Evolutionary conservation across 2,797 vertebrate genomes (phyloP).

Genomic region (Micrastur ruficollis): DNA sequence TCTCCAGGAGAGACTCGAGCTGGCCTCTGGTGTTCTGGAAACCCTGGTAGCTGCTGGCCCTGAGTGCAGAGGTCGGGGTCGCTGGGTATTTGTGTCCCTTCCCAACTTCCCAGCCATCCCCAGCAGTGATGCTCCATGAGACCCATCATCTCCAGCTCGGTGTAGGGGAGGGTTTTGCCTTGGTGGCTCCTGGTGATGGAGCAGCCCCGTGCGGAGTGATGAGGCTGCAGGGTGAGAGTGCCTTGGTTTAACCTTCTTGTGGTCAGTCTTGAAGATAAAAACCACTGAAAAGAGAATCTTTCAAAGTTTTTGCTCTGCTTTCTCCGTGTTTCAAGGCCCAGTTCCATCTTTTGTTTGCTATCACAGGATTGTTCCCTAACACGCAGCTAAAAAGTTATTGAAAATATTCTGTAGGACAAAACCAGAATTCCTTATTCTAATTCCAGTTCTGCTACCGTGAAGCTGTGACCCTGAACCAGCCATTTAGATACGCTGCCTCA

Average conservation of each 20-base stretch:
- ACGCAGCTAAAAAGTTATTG: background rate
- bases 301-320: background rate
- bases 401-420: background rate
- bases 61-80: fast-evolving
- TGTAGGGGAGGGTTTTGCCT: background rate
- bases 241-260: background rate
- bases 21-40: background rate
- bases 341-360: background rate
- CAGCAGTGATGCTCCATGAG: fast-evolving
- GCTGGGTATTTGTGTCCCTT: background rate
- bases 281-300: background rate
- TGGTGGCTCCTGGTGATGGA: background rate
- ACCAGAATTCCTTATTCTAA: background rate
- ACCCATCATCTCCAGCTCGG: background rate
- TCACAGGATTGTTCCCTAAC: background rate
- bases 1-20: background rate
- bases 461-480: background rate
- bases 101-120: background rate
- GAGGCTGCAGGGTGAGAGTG: background rate
- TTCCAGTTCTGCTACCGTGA: background rate
- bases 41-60: background rate
- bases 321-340: background rate
- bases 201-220: background rate
- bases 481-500: background rate
- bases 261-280: background rate